Percentiles rank a stretch among this genome's conserved stretches.
phyloP scores from a whole-genome alignment of 2,113 vertebrate species.

The Lepidothrix coronata region DNA sequence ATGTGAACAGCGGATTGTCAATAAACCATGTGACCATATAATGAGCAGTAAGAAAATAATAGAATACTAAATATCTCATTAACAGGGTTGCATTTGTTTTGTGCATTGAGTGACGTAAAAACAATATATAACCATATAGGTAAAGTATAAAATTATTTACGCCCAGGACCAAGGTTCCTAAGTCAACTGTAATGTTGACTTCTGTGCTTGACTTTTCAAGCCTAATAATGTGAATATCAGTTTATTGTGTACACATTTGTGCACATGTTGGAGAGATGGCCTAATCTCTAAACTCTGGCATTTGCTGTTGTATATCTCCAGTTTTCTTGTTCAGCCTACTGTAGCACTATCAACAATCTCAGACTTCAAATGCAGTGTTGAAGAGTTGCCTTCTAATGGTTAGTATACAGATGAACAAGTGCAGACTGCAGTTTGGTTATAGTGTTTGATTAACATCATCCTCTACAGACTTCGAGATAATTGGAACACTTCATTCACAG shows the following conservation, averaged over 20 bases:
- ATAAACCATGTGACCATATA: background rate
- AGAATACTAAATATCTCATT: background rate
- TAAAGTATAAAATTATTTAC: background rate
- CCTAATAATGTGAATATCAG: background rate
- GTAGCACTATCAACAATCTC: background rate
- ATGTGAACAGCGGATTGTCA: background rate
- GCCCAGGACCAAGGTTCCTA: background rate
- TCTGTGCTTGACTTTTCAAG: background rate
- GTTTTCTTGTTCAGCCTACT: background rate
- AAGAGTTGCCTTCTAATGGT: background rate
- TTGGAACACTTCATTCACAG: background rate
- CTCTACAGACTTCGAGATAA: background rate
- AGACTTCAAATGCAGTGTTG: background rate
- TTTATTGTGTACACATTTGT: background rate
- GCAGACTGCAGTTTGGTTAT: background rate
- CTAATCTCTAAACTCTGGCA: background rate
- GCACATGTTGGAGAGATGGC: background rate
- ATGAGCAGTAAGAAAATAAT: background rate
- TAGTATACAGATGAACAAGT: background rate
- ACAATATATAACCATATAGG: background rate
- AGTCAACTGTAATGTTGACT: background rate
- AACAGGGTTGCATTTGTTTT: background rate
- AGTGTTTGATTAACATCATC: background rate
- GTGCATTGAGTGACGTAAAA: background rate
- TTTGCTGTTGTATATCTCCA: background rate